A percentile compares a stretch with the other conserved stretches of the same genome.
These are phyloP conservation scores for Cylloceria caligata DNA, from an alignment of 2,888 invertebrate species.

Conservation along the genomic window DNA sequence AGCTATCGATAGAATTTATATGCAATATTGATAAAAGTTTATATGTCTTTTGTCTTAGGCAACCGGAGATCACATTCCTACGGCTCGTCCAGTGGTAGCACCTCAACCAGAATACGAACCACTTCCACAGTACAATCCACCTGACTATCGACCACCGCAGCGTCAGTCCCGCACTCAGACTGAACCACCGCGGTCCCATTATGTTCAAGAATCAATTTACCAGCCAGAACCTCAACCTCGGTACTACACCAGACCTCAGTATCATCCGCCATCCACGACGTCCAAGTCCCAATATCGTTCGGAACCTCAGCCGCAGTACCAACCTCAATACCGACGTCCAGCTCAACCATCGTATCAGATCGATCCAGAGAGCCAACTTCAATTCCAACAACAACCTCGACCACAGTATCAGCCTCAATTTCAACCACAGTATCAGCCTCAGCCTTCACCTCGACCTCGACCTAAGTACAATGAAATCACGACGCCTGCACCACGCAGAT, in stretches of 20 bases:
- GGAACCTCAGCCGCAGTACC: conserved; percentile 67
- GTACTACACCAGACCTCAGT: conserved; percentile 72
- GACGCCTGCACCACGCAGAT: conserved; percentile 90
- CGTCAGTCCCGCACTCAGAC: conserved; percentile 71
- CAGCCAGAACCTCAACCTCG: conserved; percentile 68
- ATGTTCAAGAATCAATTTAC: conserved; percentile 67
- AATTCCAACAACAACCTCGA: no score
- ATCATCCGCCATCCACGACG: conserved; percentile 76
- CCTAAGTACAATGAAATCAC: conserved; percentile 87
- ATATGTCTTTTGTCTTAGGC: conserved; percentile 87
- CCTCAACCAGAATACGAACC: conserved; percentile 84
- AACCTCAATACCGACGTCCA: conserved; percentile 79
- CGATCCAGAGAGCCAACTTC: conserved; percentile 84
- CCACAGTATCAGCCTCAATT: conserved; percentile 82
- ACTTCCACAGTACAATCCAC: conserved; percentile 79
- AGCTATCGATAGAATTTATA: background rate
- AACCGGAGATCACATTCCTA: conserved; percentile 91
- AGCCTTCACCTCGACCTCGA: conserved; percentile 79
- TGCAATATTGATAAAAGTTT: background rate
- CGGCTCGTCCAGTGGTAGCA: conserved; percentile 80
- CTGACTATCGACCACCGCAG: conserved; percentile 78
- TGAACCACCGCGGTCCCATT: conserved; percentile 76
- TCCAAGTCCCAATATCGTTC: conserved; percentile 70
- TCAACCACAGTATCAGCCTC: conserved; percentile 64
- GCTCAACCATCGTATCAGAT: conserved; percentile 71